Base-by-base conservation (phyloP, 2,797 vertebrate species). In the Iguana delicatissima region DNA sequence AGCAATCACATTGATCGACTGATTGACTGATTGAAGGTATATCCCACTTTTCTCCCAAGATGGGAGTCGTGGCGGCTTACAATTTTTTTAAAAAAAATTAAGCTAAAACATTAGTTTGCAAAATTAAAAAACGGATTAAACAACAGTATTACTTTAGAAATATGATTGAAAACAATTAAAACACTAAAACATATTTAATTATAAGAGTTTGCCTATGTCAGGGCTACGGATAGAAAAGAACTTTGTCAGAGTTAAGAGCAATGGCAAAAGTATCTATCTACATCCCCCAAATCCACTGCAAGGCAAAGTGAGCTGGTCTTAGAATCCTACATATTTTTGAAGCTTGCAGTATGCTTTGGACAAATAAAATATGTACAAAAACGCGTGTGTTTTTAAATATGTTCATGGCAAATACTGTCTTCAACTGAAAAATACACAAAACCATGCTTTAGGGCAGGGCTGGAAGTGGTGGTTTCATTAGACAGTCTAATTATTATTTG, bases 301-400 rank as follows among this genome's bases (percentile, higher is more conserved):
- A 94, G 93, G 18, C 12, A 88, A 0, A 13, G 18, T 59, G 59
- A 59, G 59, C 59, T 59, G 59, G 59, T 18, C 59, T 59, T 59
- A 18, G 59, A 59, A 59, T 20, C 59, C 59, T 59, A 59, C 18
- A 20, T 3, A 59, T 59, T 59, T 59, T 16, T 18, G 59, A 59
- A 18, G 59, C 16, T 59, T 20, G 59, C 18, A 59, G 18, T 59
- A 59, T 59, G 59, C 16, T 59, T 59, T 59, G 18, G 59, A 59
- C 16, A 59, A 59, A 59, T 59, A 3, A 59, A 20, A 59, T 59
- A 59, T 59, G 59, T 3, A 5, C 59, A 59, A 64, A 20, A 35
- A 83, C 3, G 2, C 6, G 32, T 72, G 32, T 77, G 62, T 1
- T 89, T 59, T 86, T 64, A 29, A 69, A n/a, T 29, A 52, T 80